These are phyloP conservation scores for Hydrochoerus hydrochaeris DNA, from an alignment of 2,113 vertebrate genomes.

Conservation along the genomic window DNA sequence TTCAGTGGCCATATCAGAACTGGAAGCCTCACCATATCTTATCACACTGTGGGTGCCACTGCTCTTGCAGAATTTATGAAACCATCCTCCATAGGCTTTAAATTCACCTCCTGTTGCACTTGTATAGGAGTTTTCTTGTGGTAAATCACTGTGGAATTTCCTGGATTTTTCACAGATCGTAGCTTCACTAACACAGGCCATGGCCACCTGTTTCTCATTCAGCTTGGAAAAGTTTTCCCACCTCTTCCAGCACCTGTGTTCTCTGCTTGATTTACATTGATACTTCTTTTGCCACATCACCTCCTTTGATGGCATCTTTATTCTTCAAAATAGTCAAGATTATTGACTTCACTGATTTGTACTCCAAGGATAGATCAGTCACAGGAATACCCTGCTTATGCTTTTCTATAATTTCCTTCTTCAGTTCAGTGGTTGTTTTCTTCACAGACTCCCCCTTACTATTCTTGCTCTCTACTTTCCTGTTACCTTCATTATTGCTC, in stretches of 20 bases:
- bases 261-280: background rate
- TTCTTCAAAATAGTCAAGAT: background rate
- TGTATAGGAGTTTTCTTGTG: background rate
- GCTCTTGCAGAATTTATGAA: background rate
- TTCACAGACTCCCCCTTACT: background rate
- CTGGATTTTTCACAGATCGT: background rate
- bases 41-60: background rate
- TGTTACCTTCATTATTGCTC: background rate
- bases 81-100: background rate
- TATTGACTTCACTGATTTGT: background rate
- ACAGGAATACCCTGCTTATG: background rate
- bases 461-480: background rate
- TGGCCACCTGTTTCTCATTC: background rate
- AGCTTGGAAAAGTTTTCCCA: background rate
- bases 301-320: background rate
- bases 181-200: background rate
- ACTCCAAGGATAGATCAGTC: background rate
- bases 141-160: background rate
- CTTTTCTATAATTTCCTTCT: background rate
- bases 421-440: background rate
- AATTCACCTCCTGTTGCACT: background rate
- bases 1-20: background rate
- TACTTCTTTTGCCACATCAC: background rate
- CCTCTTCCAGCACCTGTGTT: background rate
- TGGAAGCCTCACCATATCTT: background rate